Percentiles rank a stretch among this genome's conserved stretches.
These are phyloP conservation scores for Leuciscus idus DNA, from an alignment of 2,113 vertebrate species.

Conservation along the genomic window DNA sequence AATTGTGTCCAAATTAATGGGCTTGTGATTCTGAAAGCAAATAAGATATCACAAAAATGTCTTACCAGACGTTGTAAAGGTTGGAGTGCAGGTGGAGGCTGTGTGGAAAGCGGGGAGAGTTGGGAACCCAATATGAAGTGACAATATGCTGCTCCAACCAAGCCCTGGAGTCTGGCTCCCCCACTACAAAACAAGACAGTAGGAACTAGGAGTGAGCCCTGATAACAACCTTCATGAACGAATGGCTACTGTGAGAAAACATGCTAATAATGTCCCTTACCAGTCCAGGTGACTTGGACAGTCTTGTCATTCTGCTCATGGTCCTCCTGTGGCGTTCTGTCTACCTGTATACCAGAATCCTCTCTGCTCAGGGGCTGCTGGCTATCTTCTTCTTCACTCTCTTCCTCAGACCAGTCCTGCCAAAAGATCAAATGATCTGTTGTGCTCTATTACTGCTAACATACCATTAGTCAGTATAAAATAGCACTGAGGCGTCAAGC, in stretches of 20 bases:
- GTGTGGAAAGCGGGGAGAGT: conserved; percentile 83
- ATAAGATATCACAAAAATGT: neutral
- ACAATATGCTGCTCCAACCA: conserved; percentile 94
- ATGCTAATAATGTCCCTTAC: conserved; percentile 52
- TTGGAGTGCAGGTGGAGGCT: conserved; percentile 96
- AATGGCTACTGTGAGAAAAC: neutral
- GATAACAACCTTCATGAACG: neutral
- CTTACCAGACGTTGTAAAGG: conserved; percentile 92
- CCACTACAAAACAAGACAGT: conserved; percentile 69
- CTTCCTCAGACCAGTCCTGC: conserved; percentile 94
- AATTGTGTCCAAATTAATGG: neutral
- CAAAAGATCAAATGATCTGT: neutral
- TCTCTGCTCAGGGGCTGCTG: conserved; percentile 91
- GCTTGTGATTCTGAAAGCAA: neutral
- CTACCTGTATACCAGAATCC: conserved; percentile 96
- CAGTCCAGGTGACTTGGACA: conserved; percentile 74
- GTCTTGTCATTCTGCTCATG: conserved; percentile 82
- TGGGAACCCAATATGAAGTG: conserved; percentile 89
- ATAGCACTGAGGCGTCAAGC: neutral
- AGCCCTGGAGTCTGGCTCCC: conserved; percentile 83
- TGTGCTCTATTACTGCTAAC: neutral
- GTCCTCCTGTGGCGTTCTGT: conserved; percentile 92
- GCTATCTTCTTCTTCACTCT: conserved; percentile 87
- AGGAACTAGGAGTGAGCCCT: conserved; percentile 40
- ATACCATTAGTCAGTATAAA: neutral